These are phyloP conservation scores for Morus bassanus DNA, from an alignment of 2,797 vertebrate species.

Conservation along the genomic window DNA sequence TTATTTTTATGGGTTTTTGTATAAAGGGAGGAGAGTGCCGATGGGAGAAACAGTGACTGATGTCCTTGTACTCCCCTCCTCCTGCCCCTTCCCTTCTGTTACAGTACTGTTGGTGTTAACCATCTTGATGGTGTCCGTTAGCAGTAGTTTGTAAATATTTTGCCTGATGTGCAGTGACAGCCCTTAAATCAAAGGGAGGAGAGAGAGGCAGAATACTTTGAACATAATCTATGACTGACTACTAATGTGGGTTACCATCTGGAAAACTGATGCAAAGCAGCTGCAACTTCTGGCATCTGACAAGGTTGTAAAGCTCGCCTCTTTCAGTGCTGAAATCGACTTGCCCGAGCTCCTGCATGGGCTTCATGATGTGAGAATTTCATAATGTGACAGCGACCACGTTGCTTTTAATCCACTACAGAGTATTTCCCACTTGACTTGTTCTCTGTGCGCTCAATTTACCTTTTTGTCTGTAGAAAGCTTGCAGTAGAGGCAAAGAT, in stretches of 20 bases:
- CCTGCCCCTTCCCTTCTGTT: background rate
- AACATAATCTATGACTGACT: conserved; percentile 32
- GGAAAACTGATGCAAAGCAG: conserved; percentile 49
- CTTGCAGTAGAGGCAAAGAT: background rate
- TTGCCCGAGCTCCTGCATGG: background rate
- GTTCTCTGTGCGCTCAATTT: rapidly evolving
- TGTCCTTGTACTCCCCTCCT: background rate
- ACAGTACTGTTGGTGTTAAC: background rate
- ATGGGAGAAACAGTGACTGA: background rate
- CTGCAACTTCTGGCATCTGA: conserved; percentile 36
- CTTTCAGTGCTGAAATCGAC: background rate
- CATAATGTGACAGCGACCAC: background rate
- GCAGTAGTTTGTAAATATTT: conserved; percentile 52
- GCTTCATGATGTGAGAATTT: background rate
- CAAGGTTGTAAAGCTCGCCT: background rate
- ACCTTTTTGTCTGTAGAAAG: background rate
- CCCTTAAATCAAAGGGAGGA: conserved; percentile 30
- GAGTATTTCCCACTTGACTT: background rate
- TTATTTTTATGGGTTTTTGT: background rate
- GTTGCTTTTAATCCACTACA: rapidly evolving
- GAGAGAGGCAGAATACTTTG: background rate
- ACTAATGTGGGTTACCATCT: conserved; percentile 43
- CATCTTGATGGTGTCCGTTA: background rate
- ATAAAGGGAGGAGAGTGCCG: background rate
- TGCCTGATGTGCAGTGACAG: background rate